Base-by-base conservation (phyloP, 1,140 invertebrate species). In the Drosophila pandora region DNA sequence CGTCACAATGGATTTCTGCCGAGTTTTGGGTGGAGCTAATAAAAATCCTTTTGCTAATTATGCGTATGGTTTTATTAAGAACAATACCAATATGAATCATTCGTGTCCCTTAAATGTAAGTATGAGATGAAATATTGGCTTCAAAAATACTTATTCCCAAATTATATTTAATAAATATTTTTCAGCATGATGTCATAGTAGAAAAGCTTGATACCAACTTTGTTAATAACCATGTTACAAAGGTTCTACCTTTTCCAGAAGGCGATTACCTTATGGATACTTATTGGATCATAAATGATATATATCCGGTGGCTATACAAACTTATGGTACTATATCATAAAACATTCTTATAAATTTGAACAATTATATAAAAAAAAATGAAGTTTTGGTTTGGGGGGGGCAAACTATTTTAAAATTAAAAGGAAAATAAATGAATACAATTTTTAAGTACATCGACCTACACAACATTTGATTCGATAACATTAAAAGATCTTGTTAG, bases 21-120 rank as follows among this genome's bases (percentile, higher is more conserved):
- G 62, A 6, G 56, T 69, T 10, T 7, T 69, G 2, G 48, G 21
- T 13, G 22, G 45, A 3, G 25, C 10, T 3, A 12, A 17, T 3
- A 17, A 28, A 9, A 68, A 47, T 13, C 41, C 49, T 2, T 13
- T 9, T 22, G 6, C 21, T 3, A 21, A 3, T 23, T 64, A 56
- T 8, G 2, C 30, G 22, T 69, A 6, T 25, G 13, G 17, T n/a
- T 23, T 53, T 2, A 5, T 47, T 10, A 39, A 23, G 21, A 9
- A 2, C 2, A 6, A 8, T 28, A 32, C 57, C 2, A 67, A 67
- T 21, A 12, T 69, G 0, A 64, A 69, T n/a, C 60, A 69, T 2
- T 4, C 17, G 7, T 64, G 65, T 23, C 65, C 65, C 0, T 69
- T 7, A 7, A 1, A 48, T 23, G 50, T 47, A 3, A 39, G 49